Percentiles rank a stretch among this genome's conserved stretches.
Conservation (phyloP, 2,113 vertebrate species). For the Halcyon senegalensis region DNA sequence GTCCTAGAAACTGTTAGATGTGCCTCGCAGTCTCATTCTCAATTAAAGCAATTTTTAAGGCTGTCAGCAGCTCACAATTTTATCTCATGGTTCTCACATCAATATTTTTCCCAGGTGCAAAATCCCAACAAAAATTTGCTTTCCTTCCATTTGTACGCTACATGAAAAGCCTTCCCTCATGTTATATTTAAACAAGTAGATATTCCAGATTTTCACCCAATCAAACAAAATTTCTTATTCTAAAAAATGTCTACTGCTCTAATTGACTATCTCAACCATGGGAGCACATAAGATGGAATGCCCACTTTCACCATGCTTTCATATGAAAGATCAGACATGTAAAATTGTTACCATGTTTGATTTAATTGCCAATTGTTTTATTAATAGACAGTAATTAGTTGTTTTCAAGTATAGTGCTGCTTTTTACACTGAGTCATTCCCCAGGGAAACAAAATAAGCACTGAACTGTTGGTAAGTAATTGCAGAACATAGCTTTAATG, state of each 20-base stretch:
- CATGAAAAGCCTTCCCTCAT: background rate
- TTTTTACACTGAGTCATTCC: background rate
- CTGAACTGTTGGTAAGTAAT: background rate
- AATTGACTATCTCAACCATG: background rate
- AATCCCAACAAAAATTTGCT: background rate
- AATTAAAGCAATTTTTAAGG: slow-evolving; percentile 59
- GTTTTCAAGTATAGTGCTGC: background rate
- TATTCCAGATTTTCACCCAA: background rate
- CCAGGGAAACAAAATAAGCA: background rate
- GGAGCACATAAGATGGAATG: background rate
- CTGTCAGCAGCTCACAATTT: slow-evolving; percentile 43
- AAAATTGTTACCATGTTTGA: background rate
- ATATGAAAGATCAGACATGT: background rate
- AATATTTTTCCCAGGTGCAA: slow-evolving; percentile 31
- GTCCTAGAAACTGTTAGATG: slow-evolving; percentile 19
- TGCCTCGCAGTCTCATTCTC: slow-evolving; percentile 40
- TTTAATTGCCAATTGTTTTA: background rate
- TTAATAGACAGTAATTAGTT: slow-evolving; percentile 6
- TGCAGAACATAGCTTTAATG: background rate
- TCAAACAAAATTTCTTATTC: background rate
- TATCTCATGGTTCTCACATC: background rate
- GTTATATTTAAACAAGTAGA: background rate
- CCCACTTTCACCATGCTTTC: background rate
- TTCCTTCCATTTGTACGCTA: background rate
- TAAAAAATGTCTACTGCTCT: background rate